Evolutionary conservation across 2,888 invertebrate species (phyloP), one percentile per base, ranked within the genome.

Genomic region (Carabus problematicus): DNA sequence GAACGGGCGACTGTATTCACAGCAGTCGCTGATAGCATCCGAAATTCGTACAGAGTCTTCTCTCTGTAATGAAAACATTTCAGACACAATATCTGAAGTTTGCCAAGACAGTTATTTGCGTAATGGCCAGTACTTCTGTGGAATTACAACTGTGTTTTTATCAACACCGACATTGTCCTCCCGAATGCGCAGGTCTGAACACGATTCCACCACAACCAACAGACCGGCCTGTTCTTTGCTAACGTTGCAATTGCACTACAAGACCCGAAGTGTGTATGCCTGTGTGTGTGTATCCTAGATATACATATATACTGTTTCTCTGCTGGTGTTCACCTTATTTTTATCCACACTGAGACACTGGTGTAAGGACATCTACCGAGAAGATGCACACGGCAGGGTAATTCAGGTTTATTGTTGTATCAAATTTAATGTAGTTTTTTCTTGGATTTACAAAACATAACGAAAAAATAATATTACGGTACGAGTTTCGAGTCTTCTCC

Each of bases 31-130:
- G 52, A 42, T 42, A 40, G 59, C 43, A 41, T 68, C 60, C 54
- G 58, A 66, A 66, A 66, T 66, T 68, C 61, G 67, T 60, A 42
- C 52, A 58, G 60, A n/a, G 60, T 56, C 54, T 62, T 56, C n/a
- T n/a, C n/a, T n/a, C 61, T 45, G 56, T 69, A 69, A 69, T 69
- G 69, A 62, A 69, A 69, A 62, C 69, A 62, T 69, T 67, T 69
- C 55, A 62, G 55, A 58, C 54, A 69, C 69, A 69, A 69, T 69
- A 69, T 62, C 69, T 56, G 39, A 40, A 55, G 62, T 69, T 49
- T 69, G 62, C 69, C 69, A 69, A 69, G 69, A 69, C 69, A 69
- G 62, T 69, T 69, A 69, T 69, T 69, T 69, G 69, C 69, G 69
- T 69, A 69, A 69, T 69, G 69, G 62, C 29, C 69, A 59, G 18